These are phyloP conservation scores for Caenorhabditis sulstoni DNA, from an alignment of 2,888 invertebrate species.

Conservation along the genomic window DNA sequence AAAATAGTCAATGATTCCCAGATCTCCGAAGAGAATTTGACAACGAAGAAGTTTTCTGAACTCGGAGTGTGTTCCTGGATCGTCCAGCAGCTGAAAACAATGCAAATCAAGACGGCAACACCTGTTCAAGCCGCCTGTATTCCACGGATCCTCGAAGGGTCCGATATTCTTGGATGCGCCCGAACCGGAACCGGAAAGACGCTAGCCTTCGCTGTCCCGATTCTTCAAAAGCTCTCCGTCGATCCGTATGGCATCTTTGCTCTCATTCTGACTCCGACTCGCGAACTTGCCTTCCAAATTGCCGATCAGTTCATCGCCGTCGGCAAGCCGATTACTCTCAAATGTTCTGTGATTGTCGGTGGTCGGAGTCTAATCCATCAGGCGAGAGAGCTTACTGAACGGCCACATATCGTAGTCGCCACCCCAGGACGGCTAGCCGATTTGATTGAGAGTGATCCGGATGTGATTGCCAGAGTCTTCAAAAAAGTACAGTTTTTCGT, in stretches of 20 bases:
- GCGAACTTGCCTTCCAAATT: conserved; percentile 80
- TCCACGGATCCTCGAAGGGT: conserved; percentile 81
- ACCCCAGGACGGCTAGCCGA: conserved; percentile 96
- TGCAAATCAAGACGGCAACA: conserved; percentile 74
- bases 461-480: conserved; percentile 83
- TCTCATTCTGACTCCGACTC: conserved; percentile 92
- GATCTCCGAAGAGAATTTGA: conserved; percentile 48
- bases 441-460: conserved; percentile 87
- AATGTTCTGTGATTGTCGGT: conserved; percentile 92
- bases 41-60: conserved; percentile 64
- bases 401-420: conserved; percentile 95
- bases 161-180: conserved; percentile 94
- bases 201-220: conserved; percentile 89
- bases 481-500: conserved; percentile 90
- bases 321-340: conserved; percentile 90
- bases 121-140: conserved; percentile 78
- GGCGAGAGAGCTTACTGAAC: conserved; percentile 88
- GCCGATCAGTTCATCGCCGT: conserved; percentile 94
- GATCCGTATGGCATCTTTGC: conserved; percentile 98
- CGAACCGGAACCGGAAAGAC: conserved; percentile 99
- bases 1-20: background rate
- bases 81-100: conserved; percentile 70
- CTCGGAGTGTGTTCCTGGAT: conserved; percentile 76
- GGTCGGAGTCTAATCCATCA: conserved; percentile 85
- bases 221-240: conserved; percentile 85